Percentiles rank a stretch among this genome's conserved stretches.
Evolutionary conservation across 2,888 invertebrate species (phyloP).

Genomic region (Pristionchus mayeri): DNA sequence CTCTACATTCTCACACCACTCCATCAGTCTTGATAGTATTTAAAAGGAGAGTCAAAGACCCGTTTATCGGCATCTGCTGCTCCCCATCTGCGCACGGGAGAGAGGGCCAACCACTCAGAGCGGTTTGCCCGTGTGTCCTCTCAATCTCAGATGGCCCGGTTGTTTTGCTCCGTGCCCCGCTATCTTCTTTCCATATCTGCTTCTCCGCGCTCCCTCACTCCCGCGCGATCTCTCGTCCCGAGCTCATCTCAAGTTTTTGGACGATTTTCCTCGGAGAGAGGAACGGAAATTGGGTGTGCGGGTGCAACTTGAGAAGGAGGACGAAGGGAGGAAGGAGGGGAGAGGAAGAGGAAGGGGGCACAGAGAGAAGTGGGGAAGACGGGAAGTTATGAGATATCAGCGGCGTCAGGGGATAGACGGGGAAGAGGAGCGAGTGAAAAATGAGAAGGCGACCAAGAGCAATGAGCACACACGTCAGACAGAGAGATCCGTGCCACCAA

Average conservation of each 20-base stretch:
- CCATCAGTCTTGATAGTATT: too few species aligned
- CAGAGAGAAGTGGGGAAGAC: neutral
- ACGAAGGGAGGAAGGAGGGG: neutral
- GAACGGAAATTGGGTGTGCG: constrained; percentile 34
- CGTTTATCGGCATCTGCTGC: too few species aligned
- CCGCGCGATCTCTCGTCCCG: neutral
- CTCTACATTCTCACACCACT: too few species aligned
- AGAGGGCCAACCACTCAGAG: too few species aligned
- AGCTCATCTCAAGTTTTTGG: constrained; percentile 5
- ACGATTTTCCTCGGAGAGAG: neutral
- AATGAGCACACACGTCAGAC: neutral
- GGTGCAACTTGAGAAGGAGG: neutral
- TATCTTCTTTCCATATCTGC: neutral
- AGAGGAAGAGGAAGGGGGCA: neutral
- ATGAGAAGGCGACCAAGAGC: neutral
- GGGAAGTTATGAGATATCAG: neutral
- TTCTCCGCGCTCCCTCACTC: neutral
- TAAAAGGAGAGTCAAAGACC: too few species aligned
- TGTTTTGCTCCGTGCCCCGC: neutral
- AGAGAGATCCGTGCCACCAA: neutral
- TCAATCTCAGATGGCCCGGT: constrained; percentile 12
- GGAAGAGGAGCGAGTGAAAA: neutral
- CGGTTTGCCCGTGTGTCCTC: neutral
- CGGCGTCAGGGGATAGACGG: neutral
- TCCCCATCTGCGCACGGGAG: too few species aligned